Percentiles rank a stretch among this genome's conserved stretches.
phyloP scores from a whole-genome alignment of 2,888 invertebrate species.

The Eremobia ochroleuca region DNA sequence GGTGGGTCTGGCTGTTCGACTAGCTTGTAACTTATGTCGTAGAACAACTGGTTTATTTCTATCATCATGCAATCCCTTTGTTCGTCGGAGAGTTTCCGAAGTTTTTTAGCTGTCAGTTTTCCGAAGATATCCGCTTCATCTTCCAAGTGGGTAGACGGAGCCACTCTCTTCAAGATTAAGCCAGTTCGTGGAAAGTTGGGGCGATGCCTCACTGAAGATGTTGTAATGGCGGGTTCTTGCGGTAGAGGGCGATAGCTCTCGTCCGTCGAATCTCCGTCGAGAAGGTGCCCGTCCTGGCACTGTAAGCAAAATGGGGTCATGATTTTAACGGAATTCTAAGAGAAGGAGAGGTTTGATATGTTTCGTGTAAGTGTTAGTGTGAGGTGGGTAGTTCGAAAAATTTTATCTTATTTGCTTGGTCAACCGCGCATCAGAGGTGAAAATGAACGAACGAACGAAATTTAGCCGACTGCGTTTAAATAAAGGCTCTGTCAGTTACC shows the following conservation, averaged over 20 bases:
- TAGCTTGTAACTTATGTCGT: neutral
- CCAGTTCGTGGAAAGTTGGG: neutral
- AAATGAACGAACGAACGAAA: neutral
- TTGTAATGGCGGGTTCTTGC: constrained; percentile 30
- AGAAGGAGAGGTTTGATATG: neutral
- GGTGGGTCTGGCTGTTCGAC: neutral
- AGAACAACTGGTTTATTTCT: constrained; percentile 45
- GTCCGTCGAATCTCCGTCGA: constrained; percentile 19
- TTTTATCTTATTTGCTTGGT: neutral
- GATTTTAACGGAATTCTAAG: neutral
- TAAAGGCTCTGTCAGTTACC: neutral
- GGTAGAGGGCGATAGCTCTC: neutral
- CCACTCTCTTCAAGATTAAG: constrained; percentile 37
- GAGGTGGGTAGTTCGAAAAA: neutral
- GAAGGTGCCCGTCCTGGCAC: constrained; percentile 7
- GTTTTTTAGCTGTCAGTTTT: constrained; percentile 49
- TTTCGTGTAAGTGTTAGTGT: constrained; percentile 6
- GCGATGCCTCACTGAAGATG: neutral
- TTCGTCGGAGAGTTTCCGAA: constrained; percentile 25
- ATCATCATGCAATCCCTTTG: constrained; percentile 46
- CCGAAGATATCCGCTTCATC: constrained; percentile 52
- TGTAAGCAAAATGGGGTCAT: constrained; percentile 32
- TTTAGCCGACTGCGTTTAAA: neutral
- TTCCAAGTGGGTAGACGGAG: neutral
- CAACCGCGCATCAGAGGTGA: neutral